These are phyloP conservation scores for Agrotis segetum DNA, from an alignment of 2,888 invertebrate species.

Conservation along the genomic window DNA sequence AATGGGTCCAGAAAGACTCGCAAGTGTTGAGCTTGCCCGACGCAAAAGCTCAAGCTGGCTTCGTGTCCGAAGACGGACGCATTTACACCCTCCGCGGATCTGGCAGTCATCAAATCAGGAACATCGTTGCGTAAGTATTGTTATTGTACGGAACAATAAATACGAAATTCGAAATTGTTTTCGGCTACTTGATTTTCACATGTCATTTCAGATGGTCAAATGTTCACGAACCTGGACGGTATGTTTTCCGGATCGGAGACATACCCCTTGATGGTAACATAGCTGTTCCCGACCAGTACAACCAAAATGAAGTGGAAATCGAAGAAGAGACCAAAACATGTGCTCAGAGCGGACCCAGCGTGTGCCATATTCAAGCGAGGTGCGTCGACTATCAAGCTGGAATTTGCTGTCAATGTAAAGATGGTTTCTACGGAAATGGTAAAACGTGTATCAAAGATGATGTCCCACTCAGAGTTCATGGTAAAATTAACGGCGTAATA, in stretches of 20 bases:
- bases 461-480: conserved; percentile 96
- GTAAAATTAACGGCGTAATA: conserved; percentile 95
- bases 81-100: conserved; percentile 95
- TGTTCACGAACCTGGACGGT: conserved; percentile 95
- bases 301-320: conserved; percentile 83
- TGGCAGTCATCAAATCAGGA: conserved; percentile 96
- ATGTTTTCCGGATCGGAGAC: conserved; percentile 96
- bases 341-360: conserved; percentile 92
- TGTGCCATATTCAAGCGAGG: conserved; percentile 95
- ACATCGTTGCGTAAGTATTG: conserved; percentile 93
- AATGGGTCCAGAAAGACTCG: conserved; percentile 97
- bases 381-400: conserved; percentile 96
- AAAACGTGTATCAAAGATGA: conserved; percentile 96
- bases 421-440: conserved; percentile 98
- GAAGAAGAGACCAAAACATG: conserved; percentile 90
- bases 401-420: conserved; percentile 97
- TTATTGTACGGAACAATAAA: conserved; percentile 51
- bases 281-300: conserved; percentile 92
- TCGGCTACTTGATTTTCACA: conserved; percentile 1
- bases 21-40: conserved; percentile 95
- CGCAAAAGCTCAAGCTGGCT: conserved; percentile 98
- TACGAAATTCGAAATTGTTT: neutral
- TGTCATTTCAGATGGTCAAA: conserved; percentile 94
- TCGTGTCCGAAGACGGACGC: conserved; percentile 96
- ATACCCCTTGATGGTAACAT: conserved; percentile 92